These are phyloP conservation scores for Agriotes lineatus DNA, from an alignment of 2,888 invertebrate genomes.

Conservation along the genomic window DNA sequence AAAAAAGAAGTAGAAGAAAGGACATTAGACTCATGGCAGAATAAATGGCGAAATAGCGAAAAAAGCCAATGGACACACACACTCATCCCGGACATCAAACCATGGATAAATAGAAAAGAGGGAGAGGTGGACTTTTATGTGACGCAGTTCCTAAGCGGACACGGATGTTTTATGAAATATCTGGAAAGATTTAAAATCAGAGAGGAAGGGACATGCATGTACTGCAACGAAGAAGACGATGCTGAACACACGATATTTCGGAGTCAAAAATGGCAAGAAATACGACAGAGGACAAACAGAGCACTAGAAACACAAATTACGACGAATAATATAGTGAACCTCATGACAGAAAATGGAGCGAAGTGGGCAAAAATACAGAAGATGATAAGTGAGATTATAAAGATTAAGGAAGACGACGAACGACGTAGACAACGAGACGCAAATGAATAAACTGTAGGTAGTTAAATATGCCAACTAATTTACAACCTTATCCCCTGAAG, in stretches of 20 bases:
- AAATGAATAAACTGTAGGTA: background rate
- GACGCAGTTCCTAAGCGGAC: background rate
- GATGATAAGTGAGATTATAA: background rate
- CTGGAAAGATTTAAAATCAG: background rate
- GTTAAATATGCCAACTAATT: background rate
- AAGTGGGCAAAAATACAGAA: background rate
- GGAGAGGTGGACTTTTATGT: background rate
- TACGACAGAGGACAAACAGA: background rate
- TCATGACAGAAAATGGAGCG: background rate
- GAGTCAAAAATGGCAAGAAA: background rate
- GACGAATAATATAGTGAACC: background rate
- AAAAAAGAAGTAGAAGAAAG: too few species aligned
- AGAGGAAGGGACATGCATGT: background rate
- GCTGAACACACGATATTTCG: background rate
- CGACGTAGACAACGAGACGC: background rate
- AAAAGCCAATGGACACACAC: background rate
- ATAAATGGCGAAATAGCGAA: too few species aligned
- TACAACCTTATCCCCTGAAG: too few species aligned
- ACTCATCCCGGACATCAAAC: background rate
- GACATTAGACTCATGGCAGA: too few species aligned
- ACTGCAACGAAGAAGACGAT: background rate
- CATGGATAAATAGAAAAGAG: background rate
- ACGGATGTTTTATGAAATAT: background rate
- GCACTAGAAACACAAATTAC: background rate
- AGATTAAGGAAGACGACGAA: background rate